Evolutionary conservation across 2,113 vertebrate genomes (phyloP).

Genomic region (Odocoileus hemionus): DNA sequence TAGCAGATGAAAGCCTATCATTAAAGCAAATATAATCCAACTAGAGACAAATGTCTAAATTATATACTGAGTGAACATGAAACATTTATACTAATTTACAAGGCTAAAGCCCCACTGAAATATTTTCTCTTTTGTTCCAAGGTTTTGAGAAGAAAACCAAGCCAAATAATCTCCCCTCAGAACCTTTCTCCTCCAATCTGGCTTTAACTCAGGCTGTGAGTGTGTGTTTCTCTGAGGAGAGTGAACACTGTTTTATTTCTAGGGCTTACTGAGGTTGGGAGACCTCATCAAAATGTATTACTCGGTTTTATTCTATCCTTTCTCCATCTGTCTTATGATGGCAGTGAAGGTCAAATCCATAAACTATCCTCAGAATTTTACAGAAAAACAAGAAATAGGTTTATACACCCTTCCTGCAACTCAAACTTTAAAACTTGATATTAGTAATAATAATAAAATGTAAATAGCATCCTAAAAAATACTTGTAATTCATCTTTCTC

Average conservation of each 20-base stretch:
- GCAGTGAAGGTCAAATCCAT: neutral
- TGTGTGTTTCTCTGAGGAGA: neutral
- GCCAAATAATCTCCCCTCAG: neutral
- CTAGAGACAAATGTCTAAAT: neutral
- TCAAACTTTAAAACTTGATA: slow-evolving; percentile 8
- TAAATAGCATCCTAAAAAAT: neutral
- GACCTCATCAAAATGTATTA: neutral
- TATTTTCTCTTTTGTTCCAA: neutral
- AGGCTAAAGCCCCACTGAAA: neutral
- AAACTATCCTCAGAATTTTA: neutral
- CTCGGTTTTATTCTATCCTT: neutral
- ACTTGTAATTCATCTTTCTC: slow-evolving; percentile 1
- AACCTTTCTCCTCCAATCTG: neutral
- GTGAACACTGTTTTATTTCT: neutral
- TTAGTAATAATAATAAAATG: neutral
- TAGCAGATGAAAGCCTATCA: slow-evolving; percentile 14
- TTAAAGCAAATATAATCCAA: slow-evolving; percentile 30
- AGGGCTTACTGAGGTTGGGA: neutral
- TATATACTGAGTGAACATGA: neutral
- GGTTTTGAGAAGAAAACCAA: slow-evolving; percentile 30
- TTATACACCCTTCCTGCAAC: neutral
- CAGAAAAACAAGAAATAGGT: neutral
- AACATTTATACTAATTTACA: neutral
- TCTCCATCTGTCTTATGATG: neutral
- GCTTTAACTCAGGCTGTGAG: neutral